Base-by-base conservation (phyloP, 2,888 invertebrate species). In the Tridacna gigas region DNA sequence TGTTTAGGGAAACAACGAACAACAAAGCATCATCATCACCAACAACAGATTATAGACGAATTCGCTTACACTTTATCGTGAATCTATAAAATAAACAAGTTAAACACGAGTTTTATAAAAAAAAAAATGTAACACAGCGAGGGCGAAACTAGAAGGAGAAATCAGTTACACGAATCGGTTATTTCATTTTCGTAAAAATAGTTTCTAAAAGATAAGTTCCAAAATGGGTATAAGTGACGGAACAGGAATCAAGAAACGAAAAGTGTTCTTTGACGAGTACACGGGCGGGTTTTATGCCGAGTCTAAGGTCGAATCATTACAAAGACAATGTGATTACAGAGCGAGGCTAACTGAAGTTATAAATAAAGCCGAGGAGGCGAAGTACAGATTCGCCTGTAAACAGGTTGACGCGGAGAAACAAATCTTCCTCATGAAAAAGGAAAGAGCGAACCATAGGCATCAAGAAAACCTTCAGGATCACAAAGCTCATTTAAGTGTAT, bases 231-330 rank as follows among this genome's bases (percentile, higher is more conserved):
- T 71, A 2, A 71, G 45, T 20, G 71, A 71, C 22, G 48, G 71
- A n/a, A 51, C 71, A 25, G 45, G 20, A 37, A 86, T 51, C 48
- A 86, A 90, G 71, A 90, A 89, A 37, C 80, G 91, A 26, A 91
- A 90, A 69, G 91, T 91, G 60, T 79, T 89, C 26, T 91, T 86
- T 74, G 92, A 92, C 74, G 91, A 91, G 60, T 91, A 89, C 77
- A 88, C 89, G 11, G 82, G 88, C 11, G 88, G 87, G 20, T 92
- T 91, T 80, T 91, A 90, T 76, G 89, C 91, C 20, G 91, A 92
- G 80, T 89, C 90, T 47, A 86, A 88, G 66, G 90, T 92, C 56
- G 92, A 92, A 60, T 83, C 90, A 3, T 79, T 92, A 25, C 86
- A 91, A 78, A 82, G 92, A 28, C 90, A 91, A 77, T 89, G 90